phyloP scores from a whole-genome alignment of 1,140 invertebrate genomes.

The Xylocopa sonorina region DNA sequence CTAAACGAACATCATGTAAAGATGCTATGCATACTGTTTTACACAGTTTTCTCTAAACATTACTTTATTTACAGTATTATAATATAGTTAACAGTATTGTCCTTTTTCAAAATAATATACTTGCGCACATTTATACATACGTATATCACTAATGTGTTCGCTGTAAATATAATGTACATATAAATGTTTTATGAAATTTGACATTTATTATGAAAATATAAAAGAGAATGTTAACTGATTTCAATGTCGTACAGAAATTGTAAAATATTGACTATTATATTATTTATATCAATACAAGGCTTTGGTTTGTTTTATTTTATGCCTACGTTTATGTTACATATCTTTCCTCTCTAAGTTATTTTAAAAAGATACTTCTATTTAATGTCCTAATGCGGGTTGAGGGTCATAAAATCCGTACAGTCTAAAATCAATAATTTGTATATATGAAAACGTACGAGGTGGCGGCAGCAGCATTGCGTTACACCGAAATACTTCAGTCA shows the following conservation, averaged over 20 bases:
- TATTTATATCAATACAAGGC: background rate
- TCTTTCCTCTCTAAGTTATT: background rate
- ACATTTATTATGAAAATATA: background rate
- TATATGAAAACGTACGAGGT: constrained; percentile 29
- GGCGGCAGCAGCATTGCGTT: constrained; percentile 58
- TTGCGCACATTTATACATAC: background rate
- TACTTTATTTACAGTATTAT: no score
- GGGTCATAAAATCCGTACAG: constrained; percentile 56
- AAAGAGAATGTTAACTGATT: background rate
- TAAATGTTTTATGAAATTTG: background rate
- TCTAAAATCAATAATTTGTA: constrained; percentile 70
- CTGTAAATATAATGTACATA: constrained; percentile 46
- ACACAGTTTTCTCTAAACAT: background rate
- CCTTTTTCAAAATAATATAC: background rate
- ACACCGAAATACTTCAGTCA: constrained; percentile 57
- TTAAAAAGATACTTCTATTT: background rate
- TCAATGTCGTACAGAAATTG: background rate
- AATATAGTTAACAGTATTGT: no score
- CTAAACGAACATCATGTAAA: background rate
- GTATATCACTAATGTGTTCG: background rate
- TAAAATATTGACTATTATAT: background rate
- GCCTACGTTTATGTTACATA: no score
- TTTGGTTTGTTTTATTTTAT: background rate
- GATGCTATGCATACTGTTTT: constrained; percentile 8
- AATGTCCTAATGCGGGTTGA: constrained; percentile 37